Evolutionary conservation across 2,888 invertebrate genomes (phyloP), one percentile per base, ranked within the genome.

Genomic region (Cephalotes varians): DNA sequence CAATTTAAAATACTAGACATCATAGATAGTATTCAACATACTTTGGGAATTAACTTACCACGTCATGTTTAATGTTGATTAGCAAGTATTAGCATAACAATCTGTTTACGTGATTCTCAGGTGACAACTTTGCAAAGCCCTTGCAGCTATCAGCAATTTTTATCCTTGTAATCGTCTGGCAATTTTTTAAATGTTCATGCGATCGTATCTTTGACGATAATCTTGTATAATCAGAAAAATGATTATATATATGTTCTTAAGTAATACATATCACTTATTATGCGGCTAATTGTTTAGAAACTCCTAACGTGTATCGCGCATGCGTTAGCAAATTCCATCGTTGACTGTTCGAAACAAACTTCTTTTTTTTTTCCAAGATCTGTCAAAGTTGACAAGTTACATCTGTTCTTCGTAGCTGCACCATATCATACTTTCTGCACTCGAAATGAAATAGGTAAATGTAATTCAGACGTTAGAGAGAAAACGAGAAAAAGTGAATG

Each of bases 51-150:
- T 51, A 47, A 87, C 90, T 88, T 37, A 89, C 89, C 89, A 89
- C 85, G 90, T 86, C 89, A 89, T 89, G 28, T 88, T 89, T 25
- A 18, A 62, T 47, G n/a, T 28, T 1, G 37, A 64, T 37, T 47
- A 62, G 28, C 34, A 54, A 21, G 56, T 15, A 18, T 31, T 44
- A 47, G 69, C 56, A 62, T 85, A 84, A 58, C 73, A 86, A 49
- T 37, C n/a, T n/a, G 10, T 34, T 58, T 15, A 40, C 18, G 31
- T 74, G 1, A 31, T 44, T 56, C 0, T 21, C 5, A 37, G 21
- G 34, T 10, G 21, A 44, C 5, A 34, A 34, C 15, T 31, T 72
- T 60, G 28, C 21, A 58, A 18, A 37, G 25, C 2, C 21, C 2
- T 34, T 73, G 18, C 15, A 15, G 21, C 2, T 28, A 44, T 40